These are phyloP conservation scores for Circaetus cinerascens DNA, from an alignment of 2,113 vertebrate genomes.

Conservation along the genomic window DNA sequence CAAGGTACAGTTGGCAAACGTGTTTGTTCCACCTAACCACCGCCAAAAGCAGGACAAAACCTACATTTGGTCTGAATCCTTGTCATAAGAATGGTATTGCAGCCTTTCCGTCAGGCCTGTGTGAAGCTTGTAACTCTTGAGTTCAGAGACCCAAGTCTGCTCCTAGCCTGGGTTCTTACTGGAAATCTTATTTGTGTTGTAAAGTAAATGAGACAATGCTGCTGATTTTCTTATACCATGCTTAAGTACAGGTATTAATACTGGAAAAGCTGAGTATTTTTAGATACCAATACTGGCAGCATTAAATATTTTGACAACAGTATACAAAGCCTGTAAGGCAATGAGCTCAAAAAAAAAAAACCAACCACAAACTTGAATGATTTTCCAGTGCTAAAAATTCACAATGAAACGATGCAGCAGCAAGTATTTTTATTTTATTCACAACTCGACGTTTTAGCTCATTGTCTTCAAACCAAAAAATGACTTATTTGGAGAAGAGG, in stretches of 20 bases:
- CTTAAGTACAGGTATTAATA: neutral
- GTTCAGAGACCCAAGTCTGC: neutral
- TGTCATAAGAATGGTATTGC: accelerated
- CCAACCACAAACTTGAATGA: neutral
- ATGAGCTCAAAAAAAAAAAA: neutral
- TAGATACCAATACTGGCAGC: neutral
- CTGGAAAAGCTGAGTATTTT: neutral
- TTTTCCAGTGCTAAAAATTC: neutral
- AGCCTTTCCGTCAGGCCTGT: neutral
- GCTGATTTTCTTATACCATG: neutral
- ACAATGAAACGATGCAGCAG: neutral
- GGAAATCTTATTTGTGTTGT: neutral
- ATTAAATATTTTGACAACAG: neutral
- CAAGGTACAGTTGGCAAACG: neutral
- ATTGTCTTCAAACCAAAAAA: neutral
- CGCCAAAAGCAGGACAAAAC: neutral
- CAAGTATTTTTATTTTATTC: neutral
- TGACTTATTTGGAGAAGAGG: neutral
- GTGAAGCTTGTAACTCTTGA: neutral
- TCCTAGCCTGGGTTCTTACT: neutral
- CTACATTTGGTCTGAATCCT: neutral
- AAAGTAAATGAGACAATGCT: neutral
- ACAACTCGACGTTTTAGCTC: neutral
- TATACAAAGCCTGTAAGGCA: neutral
- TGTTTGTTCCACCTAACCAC: neutral